Conservation (phyloP, 2,113 vertebrate genomes). For the Parotia lawesii region DNA sequence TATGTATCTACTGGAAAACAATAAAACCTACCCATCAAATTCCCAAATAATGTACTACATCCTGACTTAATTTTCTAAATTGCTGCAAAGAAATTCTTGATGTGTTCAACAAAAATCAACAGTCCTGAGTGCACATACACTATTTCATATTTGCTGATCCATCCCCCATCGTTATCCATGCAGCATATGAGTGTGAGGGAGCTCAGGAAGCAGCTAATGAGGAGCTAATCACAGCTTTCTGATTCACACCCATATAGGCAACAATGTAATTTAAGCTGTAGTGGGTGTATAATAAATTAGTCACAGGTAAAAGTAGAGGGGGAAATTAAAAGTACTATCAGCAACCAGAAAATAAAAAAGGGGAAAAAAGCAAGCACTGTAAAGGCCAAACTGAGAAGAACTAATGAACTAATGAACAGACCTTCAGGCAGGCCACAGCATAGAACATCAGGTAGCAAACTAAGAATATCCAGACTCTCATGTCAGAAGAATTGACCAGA, state of each 20-base stretch:
- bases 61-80: background rate
- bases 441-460: background rate
- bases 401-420: background rate
- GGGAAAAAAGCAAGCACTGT: background rate
- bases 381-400: background rate
- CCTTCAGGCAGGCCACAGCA: background rate
- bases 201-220: background rate
- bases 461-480: background rate
- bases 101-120: background rate
- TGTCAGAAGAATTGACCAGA: background rate
- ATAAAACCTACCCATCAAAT: background rate
- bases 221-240: constrained; percentile 14
- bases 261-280: background rate
- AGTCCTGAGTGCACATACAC: background rate
- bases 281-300: constrained; percentile 25
- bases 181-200: background rate
- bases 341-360: background rate
- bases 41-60: background rate
- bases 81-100: background rate
- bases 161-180: background rate
- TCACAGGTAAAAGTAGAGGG: background rate
- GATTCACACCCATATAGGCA: constrained; percentile 29
- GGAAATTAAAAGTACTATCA: background rate
- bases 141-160: background rate
- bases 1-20: background rate